These are phyloP conservation scores for Cantharis lateralis DNA, from an alignment of 2,888 invertebrate genomes.

Conservation along the genomic window DNA sequence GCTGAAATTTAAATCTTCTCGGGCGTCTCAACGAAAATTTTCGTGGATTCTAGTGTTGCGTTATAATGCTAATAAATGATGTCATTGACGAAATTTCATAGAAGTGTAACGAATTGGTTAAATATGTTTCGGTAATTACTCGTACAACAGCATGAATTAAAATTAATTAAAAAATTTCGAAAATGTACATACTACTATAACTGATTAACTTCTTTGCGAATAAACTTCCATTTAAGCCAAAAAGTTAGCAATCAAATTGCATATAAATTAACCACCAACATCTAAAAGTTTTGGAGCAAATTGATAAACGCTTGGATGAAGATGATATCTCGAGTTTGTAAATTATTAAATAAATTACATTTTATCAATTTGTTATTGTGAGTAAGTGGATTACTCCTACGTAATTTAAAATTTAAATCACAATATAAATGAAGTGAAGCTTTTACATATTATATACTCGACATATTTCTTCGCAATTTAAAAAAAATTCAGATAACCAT, in stretches of 20 bases:
- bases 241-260: neutral
- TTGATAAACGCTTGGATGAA: neutral
- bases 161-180: neutral
- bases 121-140: neutral
- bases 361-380: neutral
- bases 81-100: neutral
- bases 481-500: neutral
- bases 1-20: neutral
- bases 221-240: neutral
- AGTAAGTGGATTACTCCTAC: neutral
- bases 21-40: neutral
- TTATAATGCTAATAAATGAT: neutral
- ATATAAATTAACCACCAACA: neutral
- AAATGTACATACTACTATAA: neutral
- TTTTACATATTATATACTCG: too few relatives aligned
- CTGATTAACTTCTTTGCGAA: neutral
- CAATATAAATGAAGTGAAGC: neutral
- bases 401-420: neutral
- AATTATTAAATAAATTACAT: neutral
- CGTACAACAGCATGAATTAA: neutral
- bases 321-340: neutral
- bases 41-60: neutral
- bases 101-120: neutral
- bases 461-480: neutral
- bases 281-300: neutral